Evolutionary conservation across 2,113 vertebrate species (phyloP).

Genomic region (Pungitius pungitius): DNA sequence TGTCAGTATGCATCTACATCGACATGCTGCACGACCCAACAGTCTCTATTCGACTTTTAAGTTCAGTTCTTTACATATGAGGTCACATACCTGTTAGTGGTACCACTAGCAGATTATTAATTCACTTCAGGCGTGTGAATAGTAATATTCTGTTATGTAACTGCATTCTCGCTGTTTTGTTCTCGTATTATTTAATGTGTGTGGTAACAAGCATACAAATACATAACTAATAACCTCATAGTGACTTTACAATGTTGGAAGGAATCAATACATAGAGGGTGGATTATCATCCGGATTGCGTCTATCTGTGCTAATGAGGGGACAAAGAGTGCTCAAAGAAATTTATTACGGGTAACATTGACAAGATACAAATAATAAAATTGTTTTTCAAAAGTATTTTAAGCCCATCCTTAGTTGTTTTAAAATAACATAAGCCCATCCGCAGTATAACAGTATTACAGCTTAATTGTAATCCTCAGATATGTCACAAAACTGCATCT

Average conservation of each 20-base stretch:
- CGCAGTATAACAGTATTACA: not conserved
- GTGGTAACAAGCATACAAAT: not conserved
- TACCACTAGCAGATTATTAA: not conserved
- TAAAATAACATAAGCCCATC: not conserved
- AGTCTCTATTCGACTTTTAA: not conserved
- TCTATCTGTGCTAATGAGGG: not conserved
- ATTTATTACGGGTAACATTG: conserved; percentile 46
- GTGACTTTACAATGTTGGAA: not conserved
- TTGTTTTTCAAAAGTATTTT: not conserved
- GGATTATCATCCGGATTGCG: not conserved
- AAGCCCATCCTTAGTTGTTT: not conserved
- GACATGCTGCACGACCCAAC: not conserved
- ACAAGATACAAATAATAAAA: conserved; percentile 25
- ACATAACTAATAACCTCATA: not conserved
- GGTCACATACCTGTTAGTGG: not conserved
- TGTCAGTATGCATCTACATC: not conserved
- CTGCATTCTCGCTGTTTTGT: not conserved
- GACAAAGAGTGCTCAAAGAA: conserved; percentile 22
- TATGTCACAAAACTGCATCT: not conserved
- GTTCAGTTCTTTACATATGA: not conserved
- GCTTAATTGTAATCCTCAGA: not conserved
- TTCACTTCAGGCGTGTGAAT: not conserved
- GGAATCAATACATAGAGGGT: not conserved
- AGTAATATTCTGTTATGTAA: not conserved
- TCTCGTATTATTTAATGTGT: not conserved